Evolutionary conservation across 2,113 vertebrate genomes (phyloP).

Genomic region (Hepsetus odoe): DNA sequence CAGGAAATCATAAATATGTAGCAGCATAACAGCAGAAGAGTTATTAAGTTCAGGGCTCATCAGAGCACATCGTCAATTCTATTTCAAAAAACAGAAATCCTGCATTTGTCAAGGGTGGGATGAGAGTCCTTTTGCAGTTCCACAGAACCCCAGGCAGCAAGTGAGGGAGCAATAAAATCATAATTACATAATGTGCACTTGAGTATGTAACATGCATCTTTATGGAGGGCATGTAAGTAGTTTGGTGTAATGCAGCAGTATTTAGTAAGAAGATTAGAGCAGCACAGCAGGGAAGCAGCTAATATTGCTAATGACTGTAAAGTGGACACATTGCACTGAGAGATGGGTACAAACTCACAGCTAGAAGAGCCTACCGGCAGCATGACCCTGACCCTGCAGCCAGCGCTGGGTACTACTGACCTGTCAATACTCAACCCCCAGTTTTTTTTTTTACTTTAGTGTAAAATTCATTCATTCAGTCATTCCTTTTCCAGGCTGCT

Average conservation of each 20-base stretch:
- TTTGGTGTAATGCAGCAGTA: slow-evolving; percentile 34
- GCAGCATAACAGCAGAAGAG: neutral
- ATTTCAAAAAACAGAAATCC: slow-evolving; percentile 46
- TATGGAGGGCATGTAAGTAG: slow-evolving; percentile 7
- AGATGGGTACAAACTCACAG: slow-evolving; percentile 54
- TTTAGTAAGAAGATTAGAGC: slow-evolving; percentile 21
- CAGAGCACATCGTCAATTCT: slow-evolving; percentile 63
- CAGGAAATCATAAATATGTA: slow-evolving; percentile 35
- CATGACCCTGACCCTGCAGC: neutral
- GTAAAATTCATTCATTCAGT: no score
- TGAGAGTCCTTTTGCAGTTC: slow-evolving; percentile 53
- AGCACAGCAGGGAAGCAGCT: slow-evolving; percentile 36
- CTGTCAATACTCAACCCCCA: neutral
- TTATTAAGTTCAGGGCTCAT: slow-evolving; percentile 42
- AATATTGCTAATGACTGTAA: slow-evolving; percentile 71
- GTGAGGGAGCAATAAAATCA: slow-evolving; percentile 13
- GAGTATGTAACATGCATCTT: slow-evolving; percentile 32
- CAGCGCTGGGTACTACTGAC: neutral
- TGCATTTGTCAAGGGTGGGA: slow-evolving; percentile 18
- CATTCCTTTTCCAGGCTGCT: no score
- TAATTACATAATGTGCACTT: slow-evolving; percentile 28
- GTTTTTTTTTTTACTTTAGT: no score
- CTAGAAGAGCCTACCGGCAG: neutral
- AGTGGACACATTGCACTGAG: slow-evolving; percentile 42
- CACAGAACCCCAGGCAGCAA: neutral